Evolutionary conservation across 1,140 invertebrate genomes (phyloP), one percentile per base, ranked within the genome.

Genomic region (Eumaeus atala): DNA sequence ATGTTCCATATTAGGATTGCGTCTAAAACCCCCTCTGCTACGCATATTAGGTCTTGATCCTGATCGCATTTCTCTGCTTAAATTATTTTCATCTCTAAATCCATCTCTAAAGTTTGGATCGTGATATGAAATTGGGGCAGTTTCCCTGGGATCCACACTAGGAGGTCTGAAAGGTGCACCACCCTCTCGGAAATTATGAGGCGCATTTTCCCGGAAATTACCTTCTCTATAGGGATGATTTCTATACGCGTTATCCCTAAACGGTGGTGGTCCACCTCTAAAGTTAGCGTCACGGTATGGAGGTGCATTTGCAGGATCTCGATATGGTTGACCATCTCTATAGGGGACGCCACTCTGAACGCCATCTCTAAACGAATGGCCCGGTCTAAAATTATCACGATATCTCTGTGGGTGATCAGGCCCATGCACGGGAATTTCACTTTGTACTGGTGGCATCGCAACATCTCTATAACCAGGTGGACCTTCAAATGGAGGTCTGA

Each of bases 221-320:
- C 70, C 68, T n/a, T 87, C 86, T 50, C 84, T 77, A 51, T 74
- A 85, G 14, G 79, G 67, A 59, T 63, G 58, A 59, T 77, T 80
- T 49, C 78, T 70, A 54, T 70, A 81, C 12, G 74, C 65, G 50
- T 62, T 70, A 51, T 88, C 87, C 51, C 87, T 72, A 60, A 83
- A 88, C 21, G 78, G 72, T 12, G 76, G 74, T 28, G 76, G 76
- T 12, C 74, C 81, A 40, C 71, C 71, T 67, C 84, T 73, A 59
- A 72, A 86, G 54, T 75, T 78, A 59, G 59, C 57, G 48, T 82
- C 81, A 33, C 74, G 74, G 63, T 72, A 83, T 14, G 66, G 67
- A 7, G 56, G 64, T 53, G 58, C 68, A 37, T 61, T 56, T 55
- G 59, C 68, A 17, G 69, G 53, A 16, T 87, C 84, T 54, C 86